A percentile compares a stretch with the other conserved stretches of the same genome.
Conservation (phyloP, 2,113 vertebrate species). For the Sander vitreus region DNA sequence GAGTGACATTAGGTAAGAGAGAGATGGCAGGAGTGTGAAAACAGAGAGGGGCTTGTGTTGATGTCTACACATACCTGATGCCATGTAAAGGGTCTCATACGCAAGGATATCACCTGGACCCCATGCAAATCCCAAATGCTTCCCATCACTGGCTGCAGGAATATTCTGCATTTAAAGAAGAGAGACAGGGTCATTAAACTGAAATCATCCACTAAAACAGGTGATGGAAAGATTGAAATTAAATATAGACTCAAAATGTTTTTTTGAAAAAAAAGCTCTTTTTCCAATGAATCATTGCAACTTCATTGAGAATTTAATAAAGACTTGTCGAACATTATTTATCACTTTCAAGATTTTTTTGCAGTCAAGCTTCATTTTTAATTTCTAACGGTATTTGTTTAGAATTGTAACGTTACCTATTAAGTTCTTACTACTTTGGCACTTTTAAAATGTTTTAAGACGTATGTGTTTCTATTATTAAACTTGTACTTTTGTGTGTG, state of each 20-base stretch:
- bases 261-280: not conserved
- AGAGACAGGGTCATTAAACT: not conserved
- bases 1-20: not conserved
- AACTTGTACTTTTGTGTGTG: not conserved
- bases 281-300: not conserved
- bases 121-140: constrained; percentile 94
- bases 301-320: not conserved
- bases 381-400: not conserved
- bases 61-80: constrained; percentile 78
- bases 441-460: not conserved
- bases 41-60: not conserved
- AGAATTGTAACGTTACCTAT: not conserved
- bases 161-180: constrained; percentile 82
- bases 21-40: not conserved
- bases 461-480: not conserved
- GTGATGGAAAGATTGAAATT: not conserved
- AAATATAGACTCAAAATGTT: not conserved
- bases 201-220: not conserved
- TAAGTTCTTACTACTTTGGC: not conserved
- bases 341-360: not conserved
- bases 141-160: constrained; percentile 84
- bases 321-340: not conserved
- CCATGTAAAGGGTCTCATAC: constrained; percentile 88
- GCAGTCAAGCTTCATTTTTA: too few relatives aligned
- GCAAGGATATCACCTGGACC: constrained; percentile 92